Evolutionary conservation across 2,113 vertebrate species (phyloP).

Genomic region (Heterocephalus glaber): DNA sequence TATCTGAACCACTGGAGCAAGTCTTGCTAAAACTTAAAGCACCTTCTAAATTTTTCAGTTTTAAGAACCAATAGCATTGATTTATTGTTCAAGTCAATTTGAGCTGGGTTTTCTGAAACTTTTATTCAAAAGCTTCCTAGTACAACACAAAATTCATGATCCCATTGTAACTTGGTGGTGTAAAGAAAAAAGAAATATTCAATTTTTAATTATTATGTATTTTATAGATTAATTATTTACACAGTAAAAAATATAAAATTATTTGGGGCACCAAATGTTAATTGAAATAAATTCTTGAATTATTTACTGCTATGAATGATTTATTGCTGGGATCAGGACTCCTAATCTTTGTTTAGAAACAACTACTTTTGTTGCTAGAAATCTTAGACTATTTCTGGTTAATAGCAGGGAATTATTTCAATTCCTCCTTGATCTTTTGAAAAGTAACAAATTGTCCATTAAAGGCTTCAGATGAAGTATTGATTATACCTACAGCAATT

Average conservation of each 20-base stretch:
- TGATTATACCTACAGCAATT: neutral
- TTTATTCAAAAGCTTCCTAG: neutral
- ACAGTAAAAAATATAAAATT: neutral
- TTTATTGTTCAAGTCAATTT: neutral
- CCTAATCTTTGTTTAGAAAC: neutral
- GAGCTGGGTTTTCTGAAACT: neutral
- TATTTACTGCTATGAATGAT: neutral
- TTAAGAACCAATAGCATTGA: neutral
- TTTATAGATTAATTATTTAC: constrained; percentile 3
- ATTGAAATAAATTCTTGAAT: constrained; percentile 17
- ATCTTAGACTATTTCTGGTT: neutral
- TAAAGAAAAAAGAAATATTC: neutral
- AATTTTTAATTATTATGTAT: neutral
- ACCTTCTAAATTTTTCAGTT: neutral
- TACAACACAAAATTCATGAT: neutral
- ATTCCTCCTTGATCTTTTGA: constrained; percentile 11
- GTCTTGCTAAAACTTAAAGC: neutral
- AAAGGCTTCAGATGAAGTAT: neutral
- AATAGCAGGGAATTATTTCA: neutral
- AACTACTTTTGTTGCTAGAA: neutral
- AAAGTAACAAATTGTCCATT: neutral
- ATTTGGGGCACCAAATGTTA: neutral
- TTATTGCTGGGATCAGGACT: neutral
- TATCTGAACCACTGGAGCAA: neutral
- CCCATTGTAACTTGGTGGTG: neutral